These are phyloP conservation scores for Acanthosepion pharaonis DNA, from an alignment of 2,888 invertebrate species.

Conservation along the genomic window DNA sequence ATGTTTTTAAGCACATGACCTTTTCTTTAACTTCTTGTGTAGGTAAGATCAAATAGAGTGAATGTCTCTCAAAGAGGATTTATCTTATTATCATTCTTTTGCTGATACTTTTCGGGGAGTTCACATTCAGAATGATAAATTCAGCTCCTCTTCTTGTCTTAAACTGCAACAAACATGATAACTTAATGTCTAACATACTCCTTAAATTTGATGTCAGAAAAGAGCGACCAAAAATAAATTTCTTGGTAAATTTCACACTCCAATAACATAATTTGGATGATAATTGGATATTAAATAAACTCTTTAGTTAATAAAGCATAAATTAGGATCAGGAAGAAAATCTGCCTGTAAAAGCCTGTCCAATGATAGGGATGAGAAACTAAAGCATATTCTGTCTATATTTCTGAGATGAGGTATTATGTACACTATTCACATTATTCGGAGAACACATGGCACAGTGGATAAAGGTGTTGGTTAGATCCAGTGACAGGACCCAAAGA, in stretches of 20 bases:
- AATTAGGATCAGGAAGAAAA: background rate
- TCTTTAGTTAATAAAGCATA: background rate
- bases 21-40: background rate
- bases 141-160: background rate
- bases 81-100: background rate
- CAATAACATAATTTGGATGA: too few relatives aligned
- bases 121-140: background rate
- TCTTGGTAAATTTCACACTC: background rate
- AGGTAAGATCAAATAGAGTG: background rate
- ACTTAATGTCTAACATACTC: background rate
- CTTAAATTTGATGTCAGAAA: background rate
- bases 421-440: too few relatives aligned
- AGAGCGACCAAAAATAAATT: background rate
- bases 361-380: too few relatives aligned
- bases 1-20: background rate
- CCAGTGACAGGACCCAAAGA: too few relatives aligned
- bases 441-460: too few relatives aligned
- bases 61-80: background rate
- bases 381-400: too few relatives aligned
- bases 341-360: background rate
- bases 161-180: background rate
- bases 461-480: too few relatives aligned
- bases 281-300: too few relatives aligned
- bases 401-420: too few relatives aligned
- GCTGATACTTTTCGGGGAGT: background rate